Evolutionary conservation across 2,113 vertebrate species (phyloP), one percentile per base, ranked within the genome.

Genomic region (Paedocypris sp.): DNA sequence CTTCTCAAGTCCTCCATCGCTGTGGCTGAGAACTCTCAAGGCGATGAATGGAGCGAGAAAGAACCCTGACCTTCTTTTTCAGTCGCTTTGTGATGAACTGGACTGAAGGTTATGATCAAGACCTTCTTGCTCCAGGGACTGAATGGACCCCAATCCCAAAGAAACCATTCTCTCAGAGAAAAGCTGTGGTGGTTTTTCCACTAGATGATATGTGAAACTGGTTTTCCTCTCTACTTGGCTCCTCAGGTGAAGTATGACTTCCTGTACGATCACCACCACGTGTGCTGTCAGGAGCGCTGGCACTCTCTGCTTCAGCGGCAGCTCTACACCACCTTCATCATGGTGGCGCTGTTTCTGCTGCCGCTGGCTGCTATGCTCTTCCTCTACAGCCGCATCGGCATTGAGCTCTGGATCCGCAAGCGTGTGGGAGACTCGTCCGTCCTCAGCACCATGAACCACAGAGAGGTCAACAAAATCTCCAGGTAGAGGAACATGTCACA

Each of bases 201-300:
- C n/a, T n/a, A n/a, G n/a, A n/a, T n/a, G n/a, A n/a, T n/a, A n/a
- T n/a, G n/a, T n/a, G n/a, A n/a, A 15, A 10, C 5, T 5, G 10
- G 43, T 20, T 26, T 15, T 9, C 7, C 22, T 47, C 23, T 13
- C 13, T 19, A 26, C 11, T 38, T 26, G 49, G 49, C 23, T 16
- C 6, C 10, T 69, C 71, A 90, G 87, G 86, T 90, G 61, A 90
- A 89, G 68, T 90, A 89, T 1, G 87, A 90, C 70, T 87, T 90
- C 71, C 36, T 89, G 72, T 89, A 89, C 6, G 86, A 90, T 41
- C 80, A 79, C 47, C 80, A 85, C 66, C 87, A 90, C 2, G 80
- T 90, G 28, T 90, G 85, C 75, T 90, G 88, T 35, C 86, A 86
- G 75, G 88, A 89, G 68, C 74, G 72, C 2, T 90, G 87, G 88